A percentile compares a stretch with the other conserved stretches of the same genome.
phyloP scores from a whole-genome alignment of 1,140 invertebrate species.

The Lordiphosa collinella region DNA sequence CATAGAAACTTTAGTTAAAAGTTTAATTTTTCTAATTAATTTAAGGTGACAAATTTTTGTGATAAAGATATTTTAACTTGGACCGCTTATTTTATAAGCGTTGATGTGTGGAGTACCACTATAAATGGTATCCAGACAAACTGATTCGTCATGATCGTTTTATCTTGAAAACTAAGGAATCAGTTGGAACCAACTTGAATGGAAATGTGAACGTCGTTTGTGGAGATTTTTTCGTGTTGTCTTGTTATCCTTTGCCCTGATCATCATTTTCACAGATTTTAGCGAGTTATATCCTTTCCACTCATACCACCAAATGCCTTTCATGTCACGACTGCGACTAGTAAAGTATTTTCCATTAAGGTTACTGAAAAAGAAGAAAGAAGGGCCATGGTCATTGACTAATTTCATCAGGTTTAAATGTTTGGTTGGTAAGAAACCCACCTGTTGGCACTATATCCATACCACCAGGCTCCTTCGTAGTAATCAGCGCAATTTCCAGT shows the following conservation, averaged over 20 bases:
- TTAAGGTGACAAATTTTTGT: too few relatives aligned
- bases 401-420: not conserved
- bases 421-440: not conserved
- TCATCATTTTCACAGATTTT: constrained; percentile 19
- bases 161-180: too few relatives aligned
- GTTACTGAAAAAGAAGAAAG: constrained; percentile 28
- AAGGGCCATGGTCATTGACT: not conserved
- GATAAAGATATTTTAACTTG: too few relatives aligned
- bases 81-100: too few relatives aligned
- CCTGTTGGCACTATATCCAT: constrained; percentile 73
- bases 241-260: constrained; percentile 3
- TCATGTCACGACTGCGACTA: not conserved
- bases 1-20: too few relatives aligned
- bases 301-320: constrained; percentile 21
- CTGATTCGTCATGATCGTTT: too few relatives aligned
- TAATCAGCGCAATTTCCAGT: constrained; percentile 84
- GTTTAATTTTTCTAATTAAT: too few relatives aligned
- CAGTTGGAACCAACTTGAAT: too few relatives aligned
- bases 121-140: too few relatives aligned
- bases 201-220: too few relatives aligned
- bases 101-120: too few relatives aligned
- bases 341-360: constrained; percentile 20
- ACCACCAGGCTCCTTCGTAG: constrained; percentile 84
- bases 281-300: constrained; percentile 4
- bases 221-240: too few relatives aligned